phyloP scores from a whole-genome alignment of 2,797 vertebrate species.

The Odontamblyopus lacepedii region DNA sequence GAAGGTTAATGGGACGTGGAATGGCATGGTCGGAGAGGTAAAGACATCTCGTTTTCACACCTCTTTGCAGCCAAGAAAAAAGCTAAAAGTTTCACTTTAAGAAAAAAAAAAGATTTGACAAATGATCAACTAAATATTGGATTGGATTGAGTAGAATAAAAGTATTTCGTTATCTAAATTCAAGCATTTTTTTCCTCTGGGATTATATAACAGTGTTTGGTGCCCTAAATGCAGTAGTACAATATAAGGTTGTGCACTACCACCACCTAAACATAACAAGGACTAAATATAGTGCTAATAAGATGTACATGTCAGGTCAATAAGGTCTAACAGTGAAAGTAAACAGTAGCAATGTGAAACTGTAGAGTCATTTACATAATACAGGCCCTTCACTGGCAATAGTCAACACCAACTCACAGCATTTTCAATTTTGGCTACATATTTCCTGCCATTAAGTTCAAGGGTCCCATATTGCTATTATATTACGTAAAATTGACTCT shows the following conservation, averaged over 20 bases:
- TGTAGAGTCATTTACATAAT: not conserved
- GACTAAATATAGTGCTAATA: not conserved
- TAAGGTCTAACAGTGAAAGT: slow-evolving; percentile 70
- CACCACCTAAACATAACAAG: not conserved
- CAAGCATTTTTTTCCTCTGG: not conserved
- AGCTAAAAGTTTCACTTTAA: too few relatives aligned
- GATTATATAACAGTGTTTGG: not conserved
- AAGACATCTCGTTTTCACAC: slow-evolving; percentile 80
- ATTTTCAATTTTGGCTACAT: not conserved
- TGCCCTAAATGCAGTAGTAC: slow-evolving; percentile 47
- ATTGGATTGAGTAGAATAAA: not conserved
- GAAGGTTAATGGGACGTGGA: slow-evolving; percentile 98
- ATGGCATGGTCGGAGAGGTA: slow-evolving; percentile 98
- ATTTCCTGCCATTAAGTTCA: not conserved
- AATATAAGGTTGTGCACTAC: not conserved
- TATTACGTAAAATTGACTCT: too few relatives aligned
- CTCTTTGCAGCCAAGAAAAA: not conserved
- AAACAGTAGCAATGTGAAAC: not conserved
- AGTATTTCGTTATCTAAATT: not conserved
- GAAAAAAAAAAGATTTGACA: too few relatives aligned
- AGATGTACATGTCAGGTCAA: slow-evolving; percentile 78
- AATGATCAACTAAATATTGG: too few relatives aligned
- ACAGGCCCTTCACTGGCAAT: not conserved
- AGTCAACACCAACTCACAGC: not conserved
- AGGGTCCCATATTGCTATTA: too few relatives aligned